phyloP scores from a whole-genome alignment of 2,888 invertebrate genomes.

The Drosophila maculinotata region DNA sequence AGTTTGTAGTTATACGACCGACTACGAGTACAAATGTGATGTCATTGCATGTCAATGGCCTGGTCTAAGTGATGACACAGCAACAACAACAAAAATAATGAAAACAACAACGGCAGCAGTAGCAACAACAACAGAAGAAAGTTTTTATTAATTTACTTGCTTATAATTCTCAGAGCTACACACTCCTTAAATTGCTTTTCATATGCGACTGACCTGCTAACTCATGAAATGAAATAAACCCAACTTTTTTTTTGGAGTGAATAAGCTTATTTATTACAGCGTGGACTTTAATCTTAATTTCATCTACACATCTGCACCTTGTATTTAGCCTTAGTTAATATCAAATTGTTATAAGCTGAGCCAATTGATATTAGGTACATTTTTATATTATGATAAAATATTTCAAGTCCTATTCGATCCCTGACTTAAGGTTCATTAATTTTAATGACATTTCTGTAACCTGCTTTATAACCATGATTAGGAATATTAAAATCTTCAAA shows the following conservation, averaged over 20 bases:
- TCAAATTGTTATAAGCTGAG: neutral
- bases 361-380: neutral
- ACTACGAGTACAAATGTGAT: slow-evolving; percentile 45
- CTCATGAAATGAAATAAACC: neutral
- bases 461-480: too few relatives aligned
- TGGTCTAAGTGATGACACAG: slow-evolving; percentile 46
- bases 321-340: too few relatives aligned
- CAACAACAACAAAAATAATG: slow-evolving; percentile 22
- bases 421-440: too few relatives aligned
- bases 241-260: slow-evolving; percentile 5
- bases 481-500: too few relatives aligned
- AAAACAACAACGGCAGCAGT: slow-evolving; percentile 14
- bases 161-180: slow-evolving; percentile 30
- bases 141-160: slow-evolving; percentile 32
- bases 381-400: too few relatives aligned
- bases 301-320: slow-evolving; percentile 3
- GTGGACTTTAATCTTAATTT: slow-evolving; percentile 7
- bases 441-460: too few relatives aligned
- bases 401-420: too few relatives aligned
- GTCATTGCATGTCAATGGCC: slow-evolving; percentile 64
- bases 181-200: slow-evolving; percentile 28
- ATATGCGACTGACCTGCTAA: slow-evolving; percentile 25
- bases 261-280: slow-evolving; percentile 10
- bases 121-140: slow-evolving; percentile 43
- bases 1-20: slow-evolving; percentile 39